Percentiles rank a stretch among this genome's conserved stretches.
Evolutionary conservation across 1,140 invertebrate species (phyloP).

Genomic region (Hypothenemus hampei): DNA sequence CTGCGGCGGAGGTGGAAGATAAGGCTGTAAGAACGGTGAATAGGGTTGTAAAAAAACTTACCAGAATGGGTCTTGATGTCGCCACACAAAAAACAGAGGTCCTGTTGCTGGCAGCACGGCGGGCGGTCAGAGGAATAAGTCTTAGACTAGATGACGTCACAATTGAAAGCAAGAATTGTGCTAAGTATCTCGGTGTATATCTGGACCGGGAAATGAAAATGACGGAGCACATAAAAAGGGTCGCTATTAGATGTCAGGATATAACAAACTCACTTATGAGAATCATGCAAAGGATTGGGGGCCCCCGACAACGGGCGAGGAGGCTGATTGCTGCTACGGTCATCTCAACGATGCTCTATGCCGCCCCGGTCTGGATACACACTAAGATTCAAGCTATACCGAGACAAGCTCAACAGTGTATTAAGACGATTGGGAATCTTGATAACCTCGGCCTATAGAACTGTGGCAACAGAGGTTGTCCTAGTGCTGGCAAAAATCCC

Average conservation of each 20-base stretch:
- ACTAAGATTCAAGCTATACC: too few relatives aligned
- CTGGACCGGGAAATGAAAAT: conserved; percentile 2
- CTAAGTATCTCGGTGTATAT: conserved; percentile 2
- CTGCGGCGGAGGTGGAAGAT: background rate
- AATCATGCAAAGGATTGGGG: background rate
- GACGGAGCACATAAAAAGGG: background rate
- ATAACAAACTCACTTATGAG: background rate
- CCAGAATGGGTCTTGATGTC: background rate
- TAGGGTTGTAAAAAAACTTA: background rate
- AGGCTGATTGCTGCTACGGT: background rate
- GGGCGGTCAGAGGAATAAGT: background rate
- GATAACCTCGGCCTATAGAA: too few relatives aligned
- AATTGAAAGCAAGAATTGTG: background rate
- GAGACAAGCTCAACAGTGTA: too few relatives aligned
- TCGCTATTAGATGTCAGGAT: background rate
- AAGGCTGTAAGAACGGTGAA: background rate
- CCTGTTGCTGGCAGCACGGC: background rate
- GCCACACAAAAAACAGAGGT: background rate
- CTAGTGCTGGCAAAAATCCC: too few relatives aligned
- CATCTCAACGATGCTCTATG: background rate
- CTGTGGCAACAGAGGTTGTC: too few relatives aligned
- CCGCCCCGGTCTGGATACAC: too few relatives aligned
- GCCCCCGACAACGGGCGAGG: background rate
- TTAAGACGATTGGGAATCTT: too few relatives aligned
- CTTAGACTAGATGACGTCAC: background rate